These are phyloP conservation scores for Tragelaphus imberbis DNA, from an alignment of 2,113 vertebrate genomes.

Conservation along the genomic window DNA sequence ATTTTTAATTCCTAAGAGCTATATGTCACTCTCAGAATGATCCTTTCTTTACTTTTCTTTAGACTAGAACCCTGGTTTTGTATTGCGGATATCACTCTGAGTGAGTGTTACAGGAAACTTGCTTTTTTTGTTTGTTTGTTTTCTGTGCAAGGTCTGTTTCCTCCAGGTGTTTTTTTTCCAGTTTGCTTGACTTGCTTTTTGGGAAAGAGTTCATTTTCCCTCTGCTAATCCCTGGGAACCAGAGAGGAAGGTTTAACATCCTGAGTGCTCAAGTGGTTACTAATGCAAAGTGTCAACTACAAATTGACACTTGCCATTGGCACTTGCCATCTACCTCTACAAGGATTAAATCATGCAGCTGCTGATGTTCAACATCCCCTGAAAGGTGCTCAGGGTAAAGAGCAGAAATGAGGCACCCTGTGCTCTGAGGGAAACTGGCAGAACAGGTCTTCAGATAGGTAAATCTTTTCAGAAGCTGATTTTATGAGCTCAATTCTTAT, in stretches of 20 bases:
- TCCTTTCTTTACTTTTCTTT: not conserved
- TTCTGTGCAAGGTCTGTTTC: not conserved
- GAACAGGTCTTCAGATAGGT: not conserved
- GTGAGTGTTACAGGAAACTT: not conserved
- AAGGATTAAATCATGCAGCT: not conserved
- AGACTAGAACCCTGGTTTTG: not conserved
- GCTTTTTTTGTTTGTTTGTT: not conserved
- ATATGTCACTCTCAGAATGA: not conserved
- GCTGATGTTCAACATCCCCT: not conserved
- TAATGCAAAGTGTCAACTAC: not conserved
- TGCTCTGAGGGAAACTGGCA: not conserved
- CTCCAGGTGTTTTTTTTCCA: not conserved
- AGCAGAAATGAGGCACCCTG: not conserved
- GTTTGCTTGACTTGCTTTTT: not conserved
- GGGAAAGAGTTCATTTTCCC: not conserved
- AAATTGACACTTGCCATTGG: not conserved
- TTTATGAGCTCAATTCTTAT: not conserved
- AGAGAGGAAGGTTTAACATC: not conserved
- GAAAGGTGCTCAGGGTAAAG: not conserved
- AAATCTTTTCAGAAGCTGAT: not conserved
- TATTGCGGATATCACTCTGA: not conserved
- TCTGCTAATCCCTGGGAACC: not conserved
- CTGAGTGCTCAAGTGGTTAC: not conserved
- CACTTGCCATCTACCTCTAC: not conserved
- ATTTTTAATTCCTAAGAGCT: not conserved